Evolutionary conservation across 1,140 invertebrate species (phyloP).

Genomic region (Solenopsis invicta): DNA sequence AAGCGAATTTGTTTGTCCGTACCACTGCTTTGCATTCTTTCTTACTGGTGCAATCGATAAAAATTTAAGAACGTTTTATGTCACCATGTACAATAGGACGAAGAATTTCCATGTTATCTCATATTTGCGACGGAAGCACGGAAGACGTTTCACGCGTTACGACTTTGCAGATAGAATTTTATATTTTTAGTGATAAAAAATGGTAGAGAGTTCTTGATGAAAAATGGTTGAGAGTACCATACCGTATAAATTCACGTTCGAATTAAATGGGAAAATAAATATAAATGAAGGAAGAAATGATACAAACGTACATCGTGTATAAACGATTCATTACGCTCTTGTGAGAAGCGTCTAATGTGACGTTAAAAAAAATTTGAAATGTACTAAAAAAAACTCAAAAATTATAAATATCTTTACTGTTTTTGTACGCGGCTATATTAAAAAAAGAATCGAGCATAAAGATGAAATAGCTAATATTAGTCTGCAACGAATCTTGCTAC

Average conservation of each 20-base stretch:
- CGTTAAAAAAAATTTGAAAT: not conserved
- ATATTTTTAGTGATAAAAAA: slow-evolving; percentile 31
- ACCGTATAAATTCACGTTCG: slow-evolving; percentile 22
- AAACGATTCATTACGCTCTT: slow-evolving; percentile 33
- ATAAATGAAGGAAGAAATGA: slow-evolving; percentile 12
- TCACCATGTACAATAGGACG: not conserved
- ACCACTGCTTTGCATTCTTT: not conserved
- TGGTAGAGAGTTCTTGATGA: slow-evolving; percentile 7
- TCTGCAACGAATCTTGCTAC: too few relatives aligned
- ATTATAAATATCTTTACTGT: not conserved
- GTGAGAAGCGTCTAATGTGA: not conserved
- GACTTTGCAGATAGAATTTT: slow-evolving; percentile 31
- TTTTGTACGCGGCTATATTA: not conserved
- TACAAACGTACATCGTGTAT: not conserved
- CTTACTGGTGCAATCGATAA: slow-evolving; percentile 31
- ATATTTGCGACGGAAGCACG: not conserved
- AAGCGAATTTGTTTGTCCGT: not conserved
- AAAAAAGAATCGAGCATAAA: not conserved
- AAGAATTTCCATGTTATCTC: slow-evolving; percentile 26
- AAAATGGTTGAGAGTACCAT: not conserved
- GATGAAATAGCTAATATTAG: too few relatives aligned
- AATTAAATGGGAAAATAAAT: slow-evolving; percentile 38
- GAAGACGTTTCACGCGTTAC: slow-evolving; percentile 6
- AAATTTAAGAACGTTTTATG: slow-evolving; percentile 36
- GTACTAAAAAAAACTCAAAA: not conserved